Base-by-base conservation (phyloP, 2,113 vertebrate genomes). In the Hyaena hyaena region DNA sequence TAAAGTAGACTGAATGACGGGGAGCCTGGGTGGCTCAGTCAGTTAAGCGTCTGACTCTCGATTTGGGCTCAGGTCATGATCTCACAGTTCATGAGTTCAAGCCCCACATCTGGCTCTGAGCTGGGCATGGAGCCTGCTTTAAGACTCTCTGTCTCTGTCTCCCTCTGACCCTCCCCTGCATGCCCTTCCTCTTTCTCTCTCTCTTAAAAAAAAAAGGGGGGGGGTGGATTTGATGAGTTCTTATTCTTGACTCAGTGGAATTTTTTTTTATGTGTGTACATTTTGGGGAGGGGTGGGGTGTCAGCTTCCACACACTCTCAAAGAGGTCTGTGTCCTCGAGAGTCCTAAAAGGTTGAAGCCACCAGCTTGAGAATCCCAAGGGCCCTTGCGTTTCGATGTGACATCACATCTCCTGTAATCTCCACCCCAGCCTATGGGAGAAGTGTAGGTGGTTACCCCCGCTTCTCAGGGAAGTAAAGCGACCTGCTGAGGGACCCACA, bases 381-480 rank as follows among this genome's bases (percentile, higher is more conserved):
- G 14, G 26, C 50, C 55, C 65, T 21, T 33, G 87, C 39, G 73
- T 35, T 66, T 77, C 63, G 23, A 43, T 6, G 31, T 19, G 35
- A 4, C 21, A 7, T 6, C 39, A 24, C 10, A 7, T 15, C 43
- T 71, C 58, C 2, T 43, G 55, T 35, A 5, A 61, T 31, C 73
- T 61, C 11, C 23, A 17, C 2, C 6, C 10, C 0, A 21, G 16
- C 71, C 26, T 8, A 5, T 5, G 10, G 50, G 24, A 31, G 7
- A 48, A 53, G 66, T 4, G 1, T 16, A 26, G 16, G 31, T 14
- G 53, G 0, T 76, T 43, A 39, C 10, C 9, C 71, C 8, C 9
- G 9, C 35, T 33, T 61, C 69, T 26, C 48, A 10, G n/a, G 69
- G 85, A 76, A 53, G n/a, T 24, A 31, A 31, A 74, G 43, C 7